A percentile compares a stretch with the other conserved stretches of the same genome.
Conservation (phyloP, 2,113 vertebrate genomes). For the Oncorhynchus gorbuscha region DNA sequence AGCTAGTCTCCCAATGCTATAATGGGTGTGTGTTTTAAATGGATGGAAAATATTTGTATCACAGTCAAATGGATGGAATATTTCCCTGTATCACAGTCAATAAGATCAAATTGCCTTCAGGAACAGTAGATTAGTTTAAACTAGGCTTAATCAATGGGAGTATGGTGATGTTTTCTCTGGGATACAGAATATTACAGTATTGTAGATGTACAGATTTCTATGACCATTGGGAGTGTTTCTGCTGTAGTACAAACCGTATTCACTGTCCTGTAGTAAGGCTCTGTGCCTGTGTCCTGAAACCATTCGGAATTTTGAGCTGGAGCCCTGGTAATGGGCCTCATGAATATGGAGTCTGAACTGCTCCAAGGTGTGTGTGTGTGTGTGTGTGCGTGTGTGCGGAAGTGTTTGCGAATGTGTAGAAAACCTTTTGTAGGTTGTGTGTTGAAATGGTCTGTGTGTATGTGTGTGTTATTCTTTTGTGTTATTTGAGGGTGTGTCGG, state of each 20-base stretch:
- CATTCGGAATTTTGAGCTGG: constrained; percentile 47
- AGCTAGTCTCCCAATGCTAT: constrained; percentile 22
- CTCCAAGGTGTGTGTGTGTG: constrained; percentile 56
- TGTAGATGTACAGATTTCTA: neutral
- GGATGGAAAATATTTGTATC: neutral
- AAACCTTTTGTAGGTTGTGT: constrained; percentile 16
- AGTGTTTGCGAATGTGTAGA: constrained; percentile 44
- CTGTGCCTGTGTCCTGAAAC: constrained; percentile 42
- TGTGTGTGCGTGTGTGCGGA: constrained; percentile 17
- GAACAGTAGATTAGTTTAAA: neutral
- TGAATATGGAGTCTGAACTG: constrained; percentile 72
- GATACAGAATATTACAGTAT: neutral
- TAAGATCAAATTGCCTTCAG: neutral
- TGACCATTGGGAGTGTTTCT: neutral
- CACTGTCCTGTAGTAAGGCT: constrained; percentile 9
- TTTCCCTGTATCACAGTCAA: neutral
- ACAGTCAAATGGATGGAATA: no score
- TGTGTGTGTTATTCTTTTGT: neutral
- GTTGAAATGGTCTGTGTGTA: constrained; percentile 43
- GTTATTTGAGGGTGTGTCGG: neutral
- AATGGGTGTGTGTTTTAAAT: constrained; percentile 17
- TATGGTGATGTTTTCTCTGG: neutral
- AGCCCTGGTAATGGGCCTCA: constrained; percentile 59
- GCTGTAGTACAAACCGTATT: neutral
- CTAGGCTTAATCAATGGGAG: neutral